phyloP scores from a whole-genome alignment of 2,113 vertebrate genomes.

The Podiceps cristatus region DNA sequence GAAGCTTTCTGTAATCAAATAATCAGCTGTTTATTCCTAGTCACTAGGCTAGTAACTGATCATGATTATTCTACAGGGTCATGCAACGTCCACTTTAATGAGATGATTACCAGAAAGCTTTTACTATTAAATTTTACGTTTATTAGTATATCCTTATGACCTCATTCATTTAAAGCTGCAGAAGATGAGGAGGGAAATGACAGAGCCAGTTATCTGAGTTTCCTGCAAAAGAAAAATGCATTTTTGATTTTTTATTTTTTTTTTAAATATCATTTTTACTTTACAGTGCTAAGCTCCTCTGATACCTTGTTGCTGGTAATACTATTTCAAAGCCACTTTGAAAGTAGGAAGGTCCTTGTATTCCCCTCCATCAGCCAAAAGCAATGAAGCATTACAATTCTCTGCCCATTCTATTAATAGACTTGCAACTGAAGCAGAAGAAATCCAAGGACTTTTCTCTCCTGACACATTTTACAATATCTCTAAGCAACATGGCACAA shows the following conservation, averaged over 20 bases:
- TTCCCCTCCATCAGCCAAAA: slow-evolving; percentile 62
- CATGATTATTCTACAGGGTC: neutral
- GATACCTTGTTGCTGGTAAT: slow-evolving; percentile 19
- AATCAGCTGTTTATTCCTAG: slow-evolving; percentile 5
- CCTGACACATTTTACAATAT: slow-evolving; percentile 46
- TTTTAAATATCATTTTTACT: neutral
- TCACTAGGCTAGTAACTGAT: neutral
- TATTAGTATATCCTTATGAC: neutral
- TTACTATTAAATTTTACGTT: neutral
- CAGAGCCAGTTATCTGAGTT: neutral
- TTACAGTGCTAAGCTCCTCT: neutral
- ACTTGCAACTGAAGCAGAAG: slow-evolving; percentile 66
- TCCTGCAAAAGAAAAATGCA: slow-evolving; percentile 7
- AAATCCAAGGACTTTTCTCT: slow-evolving; percentile 67
- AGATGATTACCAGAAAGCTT: slow-evolving; percentile 5
- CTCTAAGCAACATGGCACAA: slow-evolving; percentile 17
- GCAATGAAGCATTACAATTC: slow-evolving; percentile 65
- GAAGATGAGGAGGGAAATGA: neutral
- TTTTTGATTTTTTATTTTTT: neutral
- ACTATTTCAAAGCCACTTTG: slow-evolving; percentile 65
- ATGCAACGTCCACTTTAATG: neutral
- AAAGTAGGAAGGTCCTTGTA: slow-evolving; percentile 54
- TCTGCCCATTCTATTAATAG: slow-evolving; percentile 71
- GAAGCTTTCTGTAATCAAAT: neutral
- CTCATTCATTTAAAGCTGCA: neutral